Evolutionary conservation across 1,140 invertebrate genomes (phyloP).

Genomic region (Amyelois transitella): DNA sequence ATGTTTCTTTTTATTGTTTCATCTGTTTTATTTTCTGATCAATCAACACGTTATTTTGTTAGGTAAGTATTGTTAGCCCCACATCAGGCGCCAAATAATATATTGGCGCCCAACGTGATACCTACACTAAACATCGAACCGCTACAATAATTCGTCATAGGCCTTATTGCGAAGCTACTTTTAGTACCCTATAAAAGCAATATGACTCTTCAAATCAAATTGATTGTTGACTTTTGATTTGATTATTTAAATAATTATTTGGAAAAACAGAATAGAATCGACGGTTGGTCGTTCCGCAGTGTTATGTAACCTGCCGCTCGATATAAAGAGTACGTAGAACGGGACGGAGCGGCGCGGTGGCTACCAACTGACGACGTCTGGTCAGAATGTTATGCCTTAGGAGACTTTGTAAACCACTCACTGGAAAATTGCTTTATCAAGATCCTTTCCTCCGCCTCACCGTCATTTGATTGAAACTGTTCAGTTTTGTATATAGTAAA

Average conservation of each 20-base stretch:
- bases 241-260: constrained; percentile 12
- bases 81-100: background rate
- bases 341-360: constrained; percentile 30
- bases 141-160: too few species aligned
- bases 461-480: background rate
- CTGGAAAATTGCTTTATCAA: constrained; percentile 29
- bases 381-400: constrained; percentile 19
- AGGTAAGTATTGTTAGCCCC: background rate
- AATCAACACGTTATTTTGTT: background rate
- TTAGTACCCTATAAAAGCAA: background rate
- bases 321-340: constrained; percentile 35
- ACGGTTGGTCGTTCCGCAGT: constrained; percentile 50
- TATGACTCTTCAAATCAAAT: background rate
- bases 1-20: background rate
- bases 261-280: constrained; percentile 23
- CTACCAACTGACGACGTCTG: constrained; percentile 32
- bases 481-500: too few species aligned
- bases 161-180: background rate
- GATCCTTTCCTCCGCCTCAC: constrained; percentile 3
- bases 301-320: constrained; percentile 56
- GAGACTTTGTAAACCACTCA: constrained; percentile 26
- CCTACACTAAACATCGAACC: too few species aligned
- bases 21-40: background rate
- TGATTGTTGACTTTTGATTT: background rate
- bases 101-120: background rate